These are phyloP conservation scores for Symphodus melops DNA, from an alignment of 2,113 vertebrate species.

Conservation along the genomic window DNA sequence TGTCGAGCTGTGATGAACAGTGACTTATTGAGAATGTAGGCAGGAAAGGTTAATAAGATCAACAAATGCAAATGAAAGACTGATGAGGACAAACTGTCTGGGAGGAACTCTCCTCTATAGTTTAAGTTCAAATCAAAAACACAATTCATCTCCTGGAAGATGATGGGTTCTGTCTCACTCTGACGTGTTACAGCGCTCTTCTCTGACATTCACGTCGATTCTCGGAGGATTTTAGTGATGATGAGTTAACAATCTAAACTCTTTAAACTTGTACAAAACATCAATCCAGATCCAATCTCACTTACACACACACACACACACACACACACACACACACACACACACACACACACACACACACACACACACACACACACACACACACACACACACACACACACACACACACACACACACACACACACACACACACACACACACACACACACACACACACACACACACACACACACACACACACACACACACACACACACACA, in stretches of 20 bases:
- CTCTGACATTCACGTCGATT: slow-evolving; percentile 8
- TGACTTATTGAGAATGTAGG: slow-evolving; percentile 6
- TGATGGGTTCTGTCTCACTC: background rate
- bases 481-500: background rate
- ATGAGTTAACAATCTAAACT: slow-evolving; percentile 15
- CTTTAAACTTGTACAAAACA: too few species aligned
- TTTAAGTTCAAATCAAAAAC: background rate
- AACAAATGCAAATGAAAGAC: background rate
- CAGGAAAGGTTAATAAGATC: slow-evolving; percentile 5
- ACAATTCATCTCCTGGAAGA: background rate
- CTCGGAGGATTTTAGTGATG: slow-evolving; percentile 19
- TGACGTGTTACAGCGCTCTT: background rate
- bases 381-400: background rate
- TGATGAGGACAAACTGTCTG: background rate
- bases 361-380: background rate
- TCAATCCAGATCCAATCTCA: background rate
- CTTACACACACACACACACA: background rate
- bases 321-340: background rate
- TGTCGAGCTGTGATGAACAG: background rate
- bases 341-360: background rate
- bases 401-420: background rate
- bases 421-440: background rate
- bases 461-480: background rate
- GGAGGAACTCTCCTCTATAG: background rate
- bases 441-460: background rate